These are phyloP conservation scores for Thripadectes ignobilis DNA, from an alignment of 2,797 vertebrate genomes.

Conservation along the genomic window DNA sequence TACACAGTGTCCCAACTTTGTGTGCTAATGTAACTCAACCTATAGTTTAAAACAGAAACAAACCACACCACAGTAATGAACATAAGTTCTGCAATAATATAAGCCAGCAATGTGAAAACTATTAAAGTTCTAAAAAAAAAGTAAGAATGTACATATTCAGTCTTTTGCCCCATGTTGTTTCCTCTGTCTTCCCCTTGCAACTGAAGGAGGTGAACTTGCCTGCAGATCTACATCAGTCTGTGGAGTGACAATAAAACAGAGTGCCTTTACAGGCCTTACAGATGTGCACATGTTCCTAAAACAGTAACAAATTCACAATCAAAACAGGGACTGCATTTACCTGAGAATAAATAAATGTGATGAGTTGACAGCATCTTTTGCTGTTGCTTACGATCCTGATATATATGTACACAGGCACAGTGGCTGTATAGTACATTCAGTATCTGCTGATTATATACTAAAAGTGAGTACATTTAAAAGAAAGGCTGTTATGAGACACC, in stretches of 20 bases:
- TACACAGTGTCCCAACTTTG: not conserved
- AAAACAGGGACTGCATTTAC: not conserved
- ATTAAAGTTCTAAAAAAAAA: not conserved
- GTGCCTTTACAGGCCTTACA: not conserved
- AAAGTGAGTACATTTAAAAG: not conserved
- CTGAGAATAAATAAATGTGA: constrained; percentile 7
- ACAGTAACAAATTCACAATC: not conserved
- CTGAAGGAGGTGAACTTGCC: not conserved
- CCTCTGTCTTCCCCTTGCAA: not conserved
- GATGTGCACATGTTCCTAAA: rapidly evolving
- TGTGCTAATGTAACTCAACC: not conserved
- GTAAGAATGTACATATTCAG: not conserved
- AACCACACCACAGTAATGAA: not conserved
- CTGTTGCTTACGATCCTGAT: not conserved
- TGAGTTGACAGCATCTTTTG: not conserved
- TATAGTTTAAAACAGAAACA: not conserved
- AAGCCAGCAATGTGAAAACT: not conserved
- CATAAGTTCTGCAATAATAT: not conserved
- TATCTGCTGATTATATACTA: not conserved
- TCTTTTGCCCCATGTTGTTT: not conserved
- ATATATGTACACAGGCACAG: not conserved
- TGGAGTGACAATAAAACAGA: not conserved
- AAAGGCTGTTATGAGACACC: not conserved
- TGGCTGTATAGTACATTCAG: not conserved
- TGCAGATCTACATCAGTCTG: not conserved